phyloP scores from a whole-genome alignment of 2,113 vertebrate genomes.

The Hirundichthys speculiger region DNA sequence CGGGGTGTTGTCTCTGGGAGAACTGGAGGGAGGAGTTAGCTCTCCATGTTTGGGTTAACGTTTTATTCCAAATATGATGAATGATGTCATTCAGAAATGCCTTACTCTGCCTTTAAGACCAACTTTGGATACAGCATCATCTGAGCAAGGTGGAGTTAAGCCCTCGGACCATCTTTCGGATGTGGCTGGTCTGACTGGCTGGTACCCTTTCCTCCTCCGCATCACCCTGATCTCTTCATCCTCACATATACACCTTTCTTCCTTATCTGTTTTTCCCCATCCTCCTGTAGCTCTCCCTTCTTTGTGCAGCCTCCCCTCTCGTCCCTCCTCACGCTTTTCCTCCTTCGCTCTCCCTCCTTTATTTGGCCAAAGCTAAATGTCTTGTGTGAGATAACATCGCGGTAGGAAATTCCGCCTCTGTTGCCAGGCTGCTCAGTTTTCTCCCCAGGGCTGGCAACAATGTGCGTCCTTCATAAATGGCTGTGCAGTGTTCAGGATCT shows the following conservation, averaged over 20 bases:
- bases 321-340: conserved; percentile 2
- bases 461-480: conserved; percentile 74
- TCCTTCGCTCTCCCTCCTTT: conserved; percentile 26
- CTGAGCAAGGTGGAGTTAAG: too few relatives aligned
- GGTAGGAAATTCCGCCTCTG: conserved; percentile 77
- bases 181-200: too few relatives aligned
- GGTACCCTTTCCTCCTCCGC: too few relatives aligned
- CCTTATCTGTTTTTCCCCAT: not conserved
- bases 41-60: too few relatives aligned
- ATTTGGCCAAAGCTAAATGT: conserved; percentile 75
- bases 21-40: too few relatives aligned
- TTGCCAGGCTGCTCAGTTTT: conserved; percentile 78
- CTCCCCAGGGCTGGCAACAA: conserved; percentile 73
- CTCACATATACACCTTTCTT: conserved; percentile 2
- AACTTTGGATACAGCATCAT: too few relatives aligned
- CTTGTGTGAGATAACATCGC: conserved; percentile 77
- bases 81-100: too few relatives aligned
- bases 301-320: not conserved
- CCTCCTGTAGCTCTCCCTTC: not conserved
- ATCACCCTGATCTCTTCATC: not conserved
- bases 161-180: too few relatives aligned
- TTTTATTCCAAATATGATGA: too few relatives aligned
- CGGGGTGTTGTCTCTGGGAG: too few relatives aligned
- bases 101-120: too few relatives aligned
- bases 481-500: conserved; percentile 55